Percentiles rank a stretch among this genome's conserved stretches.
phyloP scores from a whole-genome alignment of 2,797 vertebrate species.

The Cichlasoma orientale region DNA sequence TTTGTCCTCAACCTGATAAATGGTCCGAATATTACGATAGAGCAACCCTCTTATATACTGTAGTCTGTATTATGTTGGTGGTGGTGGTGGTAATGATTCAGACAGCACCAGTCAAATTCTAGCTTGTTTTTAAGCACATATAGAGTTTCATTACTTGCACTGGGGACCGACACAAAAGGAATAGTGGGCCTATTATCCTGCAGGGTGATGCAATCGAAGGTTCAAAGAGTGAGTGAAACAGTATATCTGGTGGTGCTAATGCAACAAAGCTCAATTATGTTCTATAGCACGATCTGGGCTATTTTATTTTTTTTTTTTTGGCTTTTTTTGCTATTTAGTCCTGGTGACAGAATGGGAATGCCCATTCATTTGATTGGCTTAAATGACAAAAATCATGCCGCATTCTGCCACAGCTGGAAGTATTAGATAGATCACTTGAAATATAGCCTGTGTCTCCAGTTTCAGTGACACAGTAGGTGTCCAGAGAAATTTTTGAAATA shows the following conservation, averaged over 20 bases:
- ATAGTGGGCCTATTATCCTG: constrained; percentile 38
- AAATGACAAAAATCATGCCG: constrained; percentile 31
- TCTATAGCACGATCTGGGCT: constrained; percentile 5
- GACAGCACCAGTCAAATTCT: constrained; percentile 33
- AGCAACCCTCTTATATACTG: constrained; percentile 59
- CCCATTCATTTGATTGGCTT: constrained; percentile 36
- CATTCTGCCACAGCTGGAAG: constrained; percentile 53
- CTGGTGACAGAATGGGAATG: constrained; percentile 38
- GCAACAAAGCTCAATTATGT: constrained; percentile 29
- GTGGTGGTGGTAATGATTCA: constrained; percentile 56
- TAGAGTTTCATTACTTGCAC: constrained; percentile 50
- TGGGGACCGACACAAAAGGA: constrained; percentile 24
- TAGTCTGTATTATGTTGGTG: constrained; percentile 49
- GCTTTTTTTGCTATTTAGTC: constrained; percentile 17
- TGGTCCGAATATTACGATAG: constrained; percentile 61
- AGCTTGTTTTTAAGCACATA: constrained; percentile 43
- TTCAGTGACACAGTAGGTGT: constrained; percentile 69
- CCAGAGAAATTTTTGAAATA: constrained; percentile 74
- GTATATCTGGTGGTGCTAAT: constrained; percentile 37
- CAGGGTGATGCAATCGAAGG: constrained; percentile 43
- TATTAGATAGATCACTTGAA: constrained; percentile 56
- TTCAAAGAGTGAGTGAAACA: constrained; percentile 53
- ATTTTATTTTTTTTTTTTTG: constrained; percentile 8
- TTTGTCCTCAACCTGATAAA: constrained; percentile 71
- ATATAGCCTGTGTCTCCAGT: constrained; percentile 55